Percentiles rank a stretch among this genome's conserved stretches.
Evolutionary conservation across 2,888 invertebrate genomes (phyloP).

Genomic region (Cetonia aurata): DNA sequence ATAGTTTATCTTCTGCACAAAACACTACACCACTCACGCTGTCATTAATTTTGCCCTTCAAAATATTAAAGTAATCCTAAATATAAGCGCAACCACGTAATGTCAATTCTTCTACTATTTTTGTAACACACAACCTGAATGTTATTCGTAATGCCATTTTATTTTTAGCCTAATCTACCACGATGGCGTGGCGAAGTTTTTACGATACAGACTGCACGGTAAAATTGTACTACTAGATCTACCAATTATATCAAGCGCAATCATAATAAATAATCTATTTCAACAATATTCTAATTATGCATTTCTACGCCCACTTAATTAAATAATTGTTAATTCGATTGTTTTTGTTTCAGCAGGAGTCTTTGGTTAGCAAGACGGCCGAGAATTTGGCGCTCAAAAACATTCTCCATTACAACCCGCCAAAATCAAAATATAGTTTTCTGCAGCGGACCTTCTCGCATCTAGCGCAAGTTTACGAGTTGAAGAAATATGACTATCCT

Average conservation of each 20-base stretch:
- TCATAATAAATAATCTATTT: no score
- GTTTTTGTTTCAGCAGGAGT: conserved; percentile 71
- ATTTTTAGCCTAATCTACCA: conserved; percentile 53
- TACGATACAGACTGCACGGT: conserved; percentile 46
- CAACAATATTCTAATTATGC: no score
- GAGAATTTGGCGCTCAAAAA: conserved; percentile 70
- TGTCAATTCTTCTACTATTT: conserved; percentile 10
- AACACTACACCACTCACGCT: no score
- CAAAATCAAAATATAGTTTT: conserved; percentile 70
- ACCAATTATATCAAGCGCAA: neutral
- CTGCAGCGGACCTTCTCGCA: conserved; percentile 74
- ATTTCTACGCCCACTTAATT: neutral
- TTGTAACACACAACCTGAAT: conserved; percentile 33
- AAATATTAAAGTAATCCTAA: no score
- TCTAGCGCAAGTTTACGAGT: conserved; percentile 75
- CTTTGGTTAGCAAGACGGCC: conserved; percentile 71
- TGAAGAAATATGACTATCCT: conserved; percentile 77
- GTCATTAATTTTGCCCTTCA: no score
- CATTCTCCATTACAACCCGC: conserved; percentile 71
- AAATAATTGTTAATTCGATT: conserved; percentile 6
- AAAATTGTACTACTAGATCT: conserved; percentile 14
- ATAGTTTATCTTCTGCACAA: no score
- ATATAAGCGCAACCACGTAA: no score
- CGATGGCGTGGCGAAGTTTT: conserved; percentile 57
- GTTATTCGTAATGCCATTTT: conserved; percentile 43